Evolutionary conservation across 2,797 vertebrate genomes (phyloP), one percentile per base, ranked within the genome.

Genomic region (Lepilemur ruficaudatus): DNA sequence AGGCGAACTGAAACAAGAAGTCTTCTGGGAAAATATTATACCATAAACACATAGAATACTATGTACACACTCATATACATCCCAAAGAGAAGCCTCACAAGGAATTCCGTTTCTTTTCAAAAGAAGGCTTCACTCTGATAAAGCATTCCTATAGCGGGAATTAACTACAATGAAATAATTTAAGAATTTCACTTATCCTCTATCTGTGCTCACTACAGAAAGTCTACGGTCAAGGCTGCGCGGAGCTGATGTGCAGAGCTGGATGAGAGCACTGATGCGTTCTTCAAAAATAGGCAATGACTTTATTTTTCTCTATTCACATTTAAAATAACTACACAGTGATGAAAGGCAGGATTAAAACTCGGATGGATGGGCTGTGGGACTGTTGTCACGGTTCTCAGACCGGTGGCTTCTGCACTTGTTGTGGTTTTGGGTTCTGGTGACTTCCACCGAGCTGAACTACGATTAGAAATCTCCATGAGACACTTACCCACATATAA

Each of bases 11-110:
- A 84, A n/a, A 75, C 76, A 81, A 88, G 83, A 87, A 93, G 84
- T 67, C 96, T 20, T 65, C 25, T 83, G 91, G 97, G 97, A 95
- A 97, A 97, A 97, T 94, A 94, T 83, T 91, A 73, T 93, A 96
- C 95, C 97, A 97, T 96, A 96, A 95, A 98, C 97, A 95, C 95
- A 81, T 89, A 65, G 30, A 46, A 43, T 83, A 63, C 32, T 95
- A 95, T 96, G 96, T 97, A 96, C 97, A 97, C 67, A 59, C 93
- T 89, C 97, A 91, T 91, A 87, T 87, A 96, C 96, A 96, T 14
- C 92, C 94, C 75, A 0, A 55, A 82, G 92, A 69, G 83, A 91
- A 91, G 93, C 91, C 96, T 78, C 1, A 30, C 22, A 3, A 89
- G 84, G 94, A 94, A 59, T 32, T 57, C 76, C 0, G 0, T 30